A percentile compares a stretch with the other conserved stretches of the same genome.
Evolutionary conservation across 2,888 invertebrate genomes (phyloP).

Genomic region (Tubulanus polymorphus): DNA sequence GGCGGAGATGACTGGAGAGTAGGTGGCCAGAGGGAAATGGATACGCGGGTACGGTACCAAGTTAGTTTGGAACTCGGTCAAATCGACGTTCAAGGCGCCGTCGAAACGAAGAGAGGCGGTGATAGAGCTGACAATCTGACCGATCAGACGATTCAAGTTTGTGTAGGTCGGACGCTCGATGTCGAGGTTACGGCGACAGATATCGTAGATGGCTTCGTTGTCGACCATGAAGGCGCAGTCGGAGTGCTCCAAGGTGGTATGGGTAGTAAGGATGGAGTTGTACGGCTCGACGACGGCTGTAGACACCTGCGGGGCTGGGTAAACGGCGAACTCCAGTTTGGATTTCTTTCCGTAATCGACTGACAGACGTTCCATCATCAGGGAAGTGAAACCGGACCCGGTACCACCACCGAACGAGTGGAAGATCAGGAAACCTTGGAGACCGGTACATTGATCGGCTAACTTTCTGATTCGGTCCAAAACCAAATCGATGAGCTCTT

Average conservation of each 20-base stretch:
- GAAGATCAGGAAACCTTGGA: slow-evolving; percentile 52
- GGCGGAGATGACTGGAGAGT: slow-evolving; percentile 60
- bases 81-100: slow-evolving; percentile 54
- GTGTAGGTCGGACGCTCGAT: slow-evolving; percentile 80
- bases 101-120: slow-evolving; percentile 52
- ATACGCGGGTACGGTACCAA: slow-evolving; percentile 77
- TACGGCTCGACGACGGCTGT: slow-evolving; percentile 94
- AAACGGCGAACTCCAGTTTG: slow-evolving; percentile 81
- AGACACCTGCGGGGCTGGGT: slow-evolving; percentile 84
- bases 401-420: slow-evolving; percentile 57
- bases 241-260: slow-evolving; percentile 88
- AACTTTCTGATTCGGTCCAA: slow-evolving; percentile 68
- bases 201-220: slow-evolving; percentile 87
- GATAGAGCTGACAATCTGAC: slow-evolving; percentile 65
- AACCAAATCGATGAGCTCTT: slow-evolving; percentile 69
- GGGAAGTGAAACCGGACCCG: slow-evolving; percentile 82
- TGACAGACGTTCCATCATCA: slow-evolving; percentile 78
- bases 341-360: slow-evolving; percentile 77
- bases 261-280: slow-evolving; percentile 93
- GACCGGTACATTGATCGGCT: slow-evolving; percentile 56
- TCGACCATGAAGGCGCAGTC: slow-evolving; percentile 97
- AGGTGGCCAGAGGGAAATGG: slow-evolving; percentile 66
- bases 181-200: slow-evolving; percentile 74
- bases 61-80: slow-evolving; percentile 65
- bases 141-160: slow-evolving; percentile 84